Percentiles rank a stretch among this genome's conserved stretches.
Conservation (phyloP, 2,797 vertebrate genomes). For the Helostoma temminkii region DNA sequence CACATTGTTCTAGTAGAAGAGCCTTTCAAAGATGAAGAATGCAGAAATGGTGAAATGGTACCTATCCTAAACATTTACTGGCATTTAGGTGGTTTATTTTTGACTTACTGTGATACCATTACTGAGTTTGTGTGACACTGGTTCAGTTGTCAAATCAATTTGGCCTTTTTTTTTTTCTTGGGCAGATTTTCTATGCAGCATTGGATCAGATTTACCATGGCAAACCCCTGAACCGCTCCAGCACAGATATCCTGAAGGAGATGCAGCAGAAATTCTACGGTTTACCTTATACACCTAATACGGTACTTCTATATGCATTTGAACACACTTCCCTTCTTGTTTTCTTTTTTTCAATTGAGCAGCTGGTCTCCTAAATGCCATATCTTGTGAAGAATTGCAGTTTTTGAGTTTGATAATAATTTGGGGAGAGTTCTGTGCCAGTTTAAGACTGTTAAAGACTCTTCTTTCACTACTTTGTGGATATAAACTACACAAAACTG, state of each 20-base stretch:
- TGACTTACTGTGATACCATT: neutral
- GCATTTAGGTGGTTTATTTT: neutral
- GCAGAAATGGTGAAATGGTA: slow-evolving; percentile 8
- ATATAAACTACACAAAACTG: slow-evolving; percentile 39
- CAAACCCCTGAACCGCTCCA: slow-evolving; percentile 88
- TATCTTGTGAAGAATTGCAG: slow-evolving; percentile 39
- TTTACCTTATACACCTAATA: slow-evolving; percentile 91
- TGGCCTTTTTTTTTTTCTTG: neutral
- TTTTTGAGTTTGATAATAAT: slow-evolving; percentile 57
- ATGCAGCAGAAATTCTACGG: slow-evolving; percentile 93
- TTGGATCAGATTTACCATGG: slow-evolving; percentile 97
- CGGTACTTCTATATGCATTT: slow-evolving; percentile 85
- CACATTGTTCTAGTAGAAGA: no score
- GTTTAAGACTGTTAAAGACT: slow-evolving; percentile 33
- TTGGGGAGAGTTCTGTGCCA: slow-evolving; percentile 41
- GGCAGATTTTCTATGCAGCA: slow-evolving; percentile 93
- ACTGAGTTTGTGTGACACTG: neutral
- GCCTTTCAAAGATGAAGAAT: neutral
- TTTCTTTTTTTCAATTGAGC: neutral
- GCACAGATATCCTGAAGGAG: slow-evolving; percentile 92
- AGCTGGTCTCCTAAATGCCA: slow-evolving; percentile 16
- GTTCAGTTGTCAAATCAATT: no score
- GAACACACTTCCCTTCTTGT: neutral
- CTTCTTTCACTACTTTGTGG: slow-evolving; percentile 13
- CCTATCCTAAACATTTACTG: slow-evolving; percentile 1